phyloP scores from a whole-genome alignment of 1,140 invertebrate genomes.

The Hyposmocoma kahamanoa region DNA sequence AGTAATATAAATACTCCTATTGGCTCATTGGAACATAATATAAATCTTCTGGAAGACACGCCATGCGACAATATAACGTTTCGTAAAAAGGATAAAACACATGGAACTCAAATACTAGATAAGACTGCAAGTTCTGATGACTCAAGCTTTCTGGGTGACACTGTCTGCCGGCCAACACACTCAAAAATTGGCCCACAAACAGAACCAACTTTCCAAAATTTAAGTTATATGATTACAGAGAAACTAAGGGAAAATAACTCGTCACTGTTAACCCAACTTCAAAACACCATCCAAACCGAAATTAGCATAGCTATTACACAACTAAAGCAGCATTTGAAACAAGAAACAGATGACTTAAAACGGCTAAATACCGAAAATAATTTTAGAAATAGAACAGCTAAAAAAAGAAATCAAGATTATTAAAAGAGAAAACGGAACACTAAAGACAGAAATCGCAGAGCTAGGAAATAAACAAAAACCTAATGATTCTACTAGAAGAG shows the following conservation, averaged over 20 bases:
- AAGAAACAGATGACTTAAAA: no score
- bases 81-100: neutral
- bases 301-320: constrained; percentile 8
- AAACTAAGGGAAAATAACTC: constrained; percentile 12
- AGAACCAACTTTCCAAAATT: neutral
- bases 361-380: no score
- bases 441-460: no score
- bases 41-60: no score
- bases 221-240: neutral
- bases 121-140: neutral
- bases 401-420: no score
- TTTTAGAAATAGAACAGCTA: no score
- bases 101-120: neutral
- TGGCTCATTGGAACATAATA: no score
- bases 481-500: no score
- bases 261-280: constrained; percentile 5
- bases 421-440: no score
- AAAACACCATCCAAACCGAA: constrained; percentile 12
- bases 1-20: no score
- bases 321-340: constrained; percentile 7
- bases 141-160: constrained; percentile 1
- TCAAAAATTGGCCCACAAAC: neutral
- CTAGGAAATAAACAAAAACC: no score
- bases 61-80: neutral
- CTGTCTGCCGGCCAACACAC: neutral